phyloP scores from a whole-genome alignment of 2,888 invertebrate genomes.

The Pedicia rivosa region DNA sequence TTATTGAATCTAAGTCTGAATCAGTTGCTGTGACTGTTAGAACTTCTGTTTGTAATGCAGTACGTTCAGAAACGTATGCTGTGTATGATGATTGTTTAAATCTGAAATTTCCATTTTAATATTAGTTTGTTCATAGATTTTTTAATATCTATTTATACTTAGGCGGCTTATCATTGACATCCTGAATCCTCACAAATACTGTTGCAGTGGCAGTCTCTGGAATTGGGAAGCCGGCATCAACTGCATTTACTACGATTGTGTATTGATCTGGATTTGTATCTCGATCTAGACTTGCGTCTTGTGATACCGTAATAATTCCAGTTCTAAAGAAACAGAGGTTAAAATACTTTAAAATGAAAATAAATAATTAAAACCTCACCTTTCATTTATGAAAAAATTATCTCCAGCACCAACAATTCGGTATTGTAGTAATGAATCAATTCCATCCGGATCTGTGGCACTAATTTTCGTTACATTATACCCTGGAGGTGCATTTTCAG shows the following conservation, averaged over 20 bases:
- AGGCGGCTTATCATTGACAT: conserved; percentile 72
- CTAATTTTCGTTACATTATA: conserved; percentile 50
- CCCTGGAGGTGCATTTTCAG: conserved; percentile 52
- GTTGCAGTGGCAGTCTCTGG: conserved; percentile 65
- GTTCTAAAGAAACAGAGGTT: conserved; percentile 35
- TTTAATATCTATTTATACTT: conserved; percentile 15
- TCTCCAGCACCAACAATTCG: conserved; percentile 61
- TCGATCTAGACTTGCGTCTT: conserved; percentile 54
- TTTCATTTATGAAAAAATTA: conserved; percentile 57
- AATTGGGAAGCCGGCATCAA: conserved; percentile 56
- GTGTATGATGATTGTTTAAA: conserved; percentile 47
- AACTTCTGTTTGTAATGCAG: conserved; percentile 42
- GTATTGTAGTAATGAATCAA: conserved; percentile 50
- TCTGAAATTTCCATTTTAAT: conserved; percentile 11
- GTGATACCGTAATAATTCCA: conserved; percentile 52
- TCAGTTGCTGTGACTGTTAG: conserved; percentile 50
- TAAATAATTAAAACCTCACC: conserved; percentile 30
- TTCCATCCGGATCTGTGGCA: conserved; percentile 66
- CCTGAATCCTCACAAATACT: conserved; percentile 51
- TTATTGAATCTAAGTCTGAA: conserved; percentile 48
- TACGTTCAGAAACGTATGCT: conserved; percentile 55
- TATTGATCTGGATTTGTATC: conserved; percentile 50
- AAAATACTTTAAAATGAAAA: conserved; percentile 2
- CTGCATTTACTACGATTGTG: conserved; percentile 54
- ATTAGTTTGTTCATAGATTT: neutral